Evolutionary conservation across 2,797 vertebrate genomes (phyloP), one percentile per base, ranked within the genome.

Genomic region (Lophotriccus pileatus): DNA sequence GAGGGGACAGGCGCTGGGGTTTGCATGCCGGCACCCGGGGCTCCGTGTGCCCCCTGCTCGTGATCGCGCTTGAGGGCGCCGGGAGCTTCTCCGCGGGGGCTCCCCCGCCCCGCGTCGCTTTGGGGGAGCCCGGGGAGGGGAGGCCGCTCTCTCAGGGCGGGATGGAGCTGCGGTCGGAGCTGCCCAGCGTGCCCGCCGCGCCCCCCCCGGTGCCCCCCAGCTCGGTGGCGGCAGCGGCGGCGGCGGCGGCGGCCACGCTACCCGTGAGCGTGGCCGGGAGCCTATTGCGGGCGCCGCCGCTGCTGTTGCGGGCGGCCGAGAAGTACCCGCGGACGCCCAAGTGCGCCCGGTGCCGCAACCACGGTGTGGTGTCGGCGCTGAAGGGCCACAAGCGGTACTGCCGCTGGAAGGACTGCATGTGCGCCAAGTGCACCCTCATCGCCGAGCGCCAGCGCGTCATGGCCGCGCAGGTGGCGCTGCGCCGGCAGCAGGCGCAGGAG

Each of bases 321-420:
- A 99, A 99, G 97, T 99, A 99, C 89, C 99, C 99, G 53, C 98
- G 99, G 90, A 99, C 99, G n/a, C 99, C 99, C 27, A 99, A 99
- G 98, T 99, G 99, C 93, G 99, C 99, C 69, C 98, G 99, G 36
- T 99, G 99, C 98, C 97, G 99, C 87, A 99, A 99, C 97, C 99
- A 99, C 97, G 99, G 99, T 8, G 99, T 99, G 78, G 99, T 99
- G 82, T 99, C 99, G 3, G 99, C 99, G 18, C 98, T 99, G 58
- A 99, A 99, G 97, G 99, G 99, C 97, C 99, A 99, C 98, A 99
- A 99, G 96, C 99, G 99, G 94, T 99, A 99, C 98, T 99, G 99
- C 96, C 99, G 99, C 94, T 99, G 99, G 99, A 99, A 99, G 97
- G 99, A 99, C 98, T 99, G 99, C 95, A 98, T 99, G 98, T 99